Evolutionary conservation across 2,113 vertebrate genomes (phyloP).

Genomic region (Balaeniceps rex): DNA sequence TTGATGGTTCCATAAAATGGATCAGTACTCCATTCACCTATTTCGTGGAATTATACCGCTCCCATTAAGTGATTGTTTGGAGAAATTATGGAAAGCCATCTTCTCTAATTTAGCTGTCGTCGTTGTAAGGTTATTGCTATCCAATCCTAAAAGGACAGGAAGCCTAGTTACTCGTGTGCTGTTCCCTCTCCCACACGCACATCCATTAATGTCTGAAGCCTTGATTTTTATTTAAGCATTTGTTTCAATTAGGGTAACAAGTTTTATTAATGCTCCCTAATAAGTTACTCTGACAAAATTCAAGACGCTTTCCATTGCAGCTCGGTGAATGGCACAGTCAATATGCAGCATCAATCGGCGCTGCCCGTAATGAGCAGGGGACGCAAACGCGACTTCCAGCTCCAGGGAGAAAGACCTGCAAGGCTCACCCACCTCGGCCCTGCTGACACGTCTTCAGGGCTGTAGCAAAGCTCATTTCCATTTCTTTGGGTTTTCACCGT

Average conservation of each 20-base stretch:
- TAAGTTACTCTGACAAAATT: neutral
- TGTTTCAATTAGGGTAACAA: slow-evolving; percentile 15
- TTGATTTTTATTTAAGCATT: slow-evolving; percentile 78
- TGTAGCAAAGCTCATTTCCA: neutral
- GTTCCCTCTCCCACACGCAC: slow-evolving; percentile 69
- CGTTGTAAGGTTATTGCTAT: slow-evolving; percentile 60
- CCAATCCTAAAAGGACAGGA: slow-evolving; percentile 79
- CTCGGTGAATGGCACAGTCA: neutral
- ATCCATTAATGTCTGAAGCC: slow-evolving; percentile 81
- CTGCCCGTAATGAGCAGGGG: neutral
- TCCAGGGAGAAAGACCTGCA: neutral
- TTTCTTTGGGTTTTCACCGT: neutral
- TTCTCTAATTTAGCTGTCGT: slow-evolving; percentile 80
- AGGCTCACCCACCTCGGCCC: neutral
- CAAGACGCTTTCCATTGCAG: neutral
- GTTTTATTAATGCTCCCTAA: slow-evolving; percentile 21
- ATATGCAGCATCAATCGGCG: neutral
- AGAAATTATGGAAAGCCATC: slow-evolving; percentile 85
- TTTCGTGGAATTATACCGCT: slow-evolving; percentile 86
- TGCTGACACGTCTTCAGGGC: neutral
- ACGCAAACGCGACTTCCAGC: neutral
- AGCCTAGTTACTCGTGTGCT: slow-evolving; percentile 72
- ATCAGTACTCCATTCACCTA: slow-evolving; percentile 84
- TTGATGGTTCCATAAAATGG: slow-evolving; percentile 86
- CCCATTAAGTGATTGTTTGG: slow-evolving; percentile 97